Conservation (phyloP, 37 sponge, comb jelly and placozoan species). For the Beroe forskalii region DNA sequence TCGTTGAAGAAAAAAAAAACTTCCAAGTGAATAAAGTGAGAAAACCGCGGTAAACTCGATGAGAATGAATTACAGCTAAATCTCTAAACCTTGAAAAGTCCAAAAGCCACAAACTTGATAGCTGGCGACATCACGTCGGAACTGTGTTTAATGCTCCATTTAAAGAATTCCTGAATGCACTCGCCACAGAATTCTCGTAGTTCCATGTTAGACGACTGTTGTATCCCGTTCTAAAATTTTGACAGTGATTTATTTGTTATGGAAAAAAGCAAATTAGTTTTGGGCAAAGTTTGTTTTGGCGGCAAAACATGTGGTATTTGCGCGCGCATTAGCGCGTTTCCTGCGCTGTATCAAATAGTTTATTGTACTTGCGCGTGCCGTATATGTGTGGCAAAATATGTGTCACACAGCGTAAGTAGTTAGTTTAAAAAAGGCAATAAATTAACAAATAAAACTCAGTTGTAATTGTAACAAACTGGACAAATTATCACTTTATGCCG, state of each 20-base stretch:
- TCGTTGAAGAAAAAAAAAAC: no score
- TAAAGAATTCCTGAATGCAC: conserved; percentile 37
- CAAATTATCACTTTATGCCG: no score
- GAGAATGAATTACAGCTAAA: no score
- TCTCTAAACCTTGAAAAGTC: no score
- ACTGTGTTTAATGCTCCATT: conserved; percentile 58
- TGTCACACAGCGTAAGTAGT: not conserved
- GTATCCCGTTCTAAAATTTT: conserved; percentile 32
- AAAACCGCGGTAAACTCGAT: no score
- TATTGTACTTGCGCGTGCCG: not conserved
- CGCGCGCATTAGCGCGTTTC: not conserved
- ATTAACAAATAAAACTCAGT: not conserved
- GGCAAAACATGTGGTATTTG: not conserved
- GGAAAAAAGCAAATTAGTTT: not conserved
- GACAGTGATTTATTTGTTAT: not conserved
- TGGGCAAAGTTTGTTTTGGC: no score
- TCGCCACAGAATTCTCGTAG: conserved; percentile 42
- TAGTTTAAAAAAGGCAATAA: not conserved
- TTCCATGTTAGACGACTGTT: conserved; percentile 30
- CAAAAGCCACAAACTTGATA: conserved; percentile 16
- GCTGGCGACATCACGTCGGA: conserved; percentile 46
- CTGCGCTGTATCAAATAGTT: no score
- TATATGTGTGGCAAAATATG: not conserved
- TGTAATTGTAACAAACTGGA: no score
- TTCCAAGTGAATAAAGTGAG: no score